These are phyloP conservation scores for Xyrauchen texanus DNA, from an alignment of 2,113 vertebrate genomes.

Conservation along the genomic window DNA sequence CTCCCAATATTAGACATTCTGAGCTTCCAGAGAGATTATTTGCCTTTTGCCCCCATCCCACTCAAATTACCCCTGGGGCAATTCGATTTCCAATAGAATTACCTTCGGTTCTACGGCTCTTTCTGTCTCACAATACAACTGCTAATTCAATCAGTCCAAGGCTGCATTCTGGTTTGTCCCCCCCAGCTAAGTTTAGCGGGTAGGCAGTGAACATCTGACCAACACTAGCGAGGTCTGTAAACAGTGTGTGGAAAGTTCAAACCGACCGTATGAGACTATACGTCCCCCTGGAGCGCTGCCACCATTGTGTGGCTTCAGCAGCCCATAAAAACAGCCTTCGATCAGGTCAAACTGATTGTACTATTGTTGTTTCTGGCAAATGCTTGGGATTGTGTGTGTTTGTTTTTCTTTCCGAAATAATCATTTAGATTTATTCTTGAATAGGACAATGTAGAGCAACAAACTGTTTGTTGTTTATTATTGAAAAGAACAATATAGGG, in stretches of 20 bases:
- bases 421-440: neutral
- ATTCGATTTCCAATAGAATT: constrained; percentile 57
- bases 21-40: constrained; percentile 44
- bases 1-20: constrained; percentile 49
- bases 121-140: constrained; percentile 16
- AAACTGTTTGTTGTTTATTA: too few species aligned
- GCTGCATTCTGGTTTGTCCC: constrained; percentile 28
- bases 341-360: constrained; percentile 7
- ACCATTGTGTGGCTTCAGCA: neutral
- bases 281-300: constrained; percentile 11
- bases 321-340: constrained; percentile 18
- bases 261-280: neutral
- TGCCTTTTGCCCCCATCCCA: constrained; percentile 20
- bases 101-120: constrained; percentile 27
- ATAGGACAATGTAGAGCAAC: neutral
- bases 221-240: neutral
- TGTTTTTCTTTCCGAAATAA: neutral
- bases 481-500: too few species aligned
- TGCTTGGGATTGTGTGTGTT: constrained; percentile 1
- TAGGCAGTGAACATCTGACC: neutral
- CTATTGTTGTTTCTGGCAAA: constrained; percentile 15
- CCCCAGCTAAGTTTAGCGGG: constrained; percentile 30
- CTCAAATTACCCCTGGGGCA: constrained; percentile 44
- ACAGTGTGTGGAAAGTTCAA: neutral
- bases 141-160: constrained; percentile 49